Base-by-base conservation (phyloP, 2,797 vertebrate species). In the Siniperca undulata region DNA sequence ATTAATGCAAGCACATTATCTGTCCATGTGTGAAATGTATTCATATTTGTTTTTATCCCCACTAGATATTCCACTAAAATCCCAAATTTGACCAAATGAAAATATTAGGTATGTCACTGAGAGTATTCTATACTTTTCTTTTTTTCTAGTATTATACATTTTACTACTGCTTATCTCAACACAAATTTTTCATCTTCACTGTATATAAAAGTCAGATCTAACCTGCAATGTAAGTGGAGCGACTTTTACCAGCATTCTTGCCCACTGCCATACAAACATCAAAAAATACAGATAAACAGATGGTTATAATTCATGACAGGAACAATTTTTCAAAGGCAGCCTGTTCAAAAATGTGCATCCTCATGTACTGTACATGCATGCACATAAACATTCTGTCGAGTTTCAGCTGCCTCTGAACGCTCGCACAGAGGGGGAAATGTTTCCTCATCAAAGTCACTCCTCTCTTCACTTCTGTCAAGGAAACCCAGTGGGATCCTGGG, bases 391-490 rank as follows among this genome's bases (percentile, higher is more conserved):
- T 42, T 78, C 42, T 20, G 68, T 53, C 3, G 68, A n/a, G 16
- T 58, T 62, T 81, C 46, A 74, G 59, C 70, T 77, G 62, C 67
- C 69, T 84, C 67, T 68, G 69, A 85, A 82, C 69, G 10, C 74
- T 66, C n/a, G 6, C 69, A 58, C 75, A 74, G 81, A 80, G 66
- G 59, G 77, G 48, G 42, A 70, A 80, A 85, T 68, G 78, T 87
- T 87, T 84, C 80, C 86, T 85, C 90, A 92, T 93, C 88, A 94
- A 94, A 95, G 92, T 81, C 87, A 42, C 80, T 89, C 74, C 70
- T 84, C 73, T 81, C 64, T 81, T 52, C 76, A 78, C 85, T 87
- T 89, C 86, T 91, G 88, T 91, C 83, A 88, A 80, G 84, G 86
- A 93, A 88, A 76, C 92, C 83, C 89, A 83, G 89, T 84, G 84